phyloP scores from a whole-genome alignment of 2,113 vertebrate genomes.

The Dascyllus trimaculatus region DNA sequence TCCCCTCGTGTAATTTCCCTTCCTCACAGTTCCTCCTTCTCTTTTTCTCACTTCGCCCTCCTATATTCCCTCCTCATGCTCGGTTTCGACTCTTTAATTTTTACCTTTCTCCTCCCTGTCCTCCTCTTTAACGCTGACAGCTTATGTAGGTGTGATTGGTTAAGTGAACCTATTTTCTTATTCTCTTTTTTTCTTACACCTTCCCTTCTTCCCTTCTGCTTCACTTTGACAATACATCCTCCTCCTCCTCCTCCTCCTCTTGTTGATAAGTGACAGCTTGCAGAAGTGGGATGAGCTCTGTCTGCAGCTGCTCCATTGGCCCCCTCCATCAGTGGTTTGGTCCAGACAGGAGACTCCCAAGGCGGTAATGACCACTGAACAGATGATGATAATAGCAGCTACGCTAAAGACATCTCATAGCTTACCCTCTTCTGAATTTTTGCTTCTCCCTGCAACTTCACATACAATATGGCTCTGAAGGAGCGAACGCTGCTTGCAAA shows the following conservation, averaged over 20 bases:
- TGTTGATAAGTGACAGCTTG: constrained; percentile 69
- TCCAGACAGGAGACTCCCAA: constrained; percentile 79
- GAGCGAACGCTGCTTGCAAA: not conserved
- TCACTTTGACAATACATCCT: not conserved
- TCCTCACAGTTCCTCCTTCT: constrained; percentile 4
- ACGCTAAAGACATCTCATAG: constrained; percentile 79
- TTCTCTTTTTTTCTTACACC: constrained; percentile 10
- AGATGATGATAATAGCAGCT: constrained; percentile 84
- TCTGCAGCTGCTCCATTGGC: constrained; percentile 80
- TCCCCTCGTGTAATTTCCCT: constrained; percentile 41
- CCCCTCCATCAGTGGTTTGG: constrained; percentile 72
- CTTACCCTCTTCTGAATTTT: constrained; percentile 48
- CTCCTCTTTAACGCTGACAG: constrained; percentile 34
- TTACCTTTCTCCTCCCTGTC: constrained; percentile 36
- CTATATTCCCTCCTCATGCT: not conserved
- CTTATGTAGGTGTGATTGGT: constrained; percentile 49
- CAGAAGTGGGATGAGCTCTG: constrained; percentile 77
- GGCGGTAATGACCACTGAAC: constrained; percentile 82
- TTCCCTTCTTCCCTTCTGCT: not conserved
- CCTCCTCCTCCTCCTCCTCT: constrained; percentile 36
- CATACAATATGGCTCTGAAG: not conserved
- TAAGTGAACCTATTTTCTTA: constrained; percentile 4
- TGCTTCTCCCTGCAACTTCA: constrained; percentile 7
- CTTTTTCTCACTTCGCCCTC: constrained; percentile 1
- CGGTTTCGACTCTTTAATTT: constrained; percentile 43